phyloP scores from a whole-genome alignment of 1,140 invertebrate species.

The Heliconius himera region DNA sequence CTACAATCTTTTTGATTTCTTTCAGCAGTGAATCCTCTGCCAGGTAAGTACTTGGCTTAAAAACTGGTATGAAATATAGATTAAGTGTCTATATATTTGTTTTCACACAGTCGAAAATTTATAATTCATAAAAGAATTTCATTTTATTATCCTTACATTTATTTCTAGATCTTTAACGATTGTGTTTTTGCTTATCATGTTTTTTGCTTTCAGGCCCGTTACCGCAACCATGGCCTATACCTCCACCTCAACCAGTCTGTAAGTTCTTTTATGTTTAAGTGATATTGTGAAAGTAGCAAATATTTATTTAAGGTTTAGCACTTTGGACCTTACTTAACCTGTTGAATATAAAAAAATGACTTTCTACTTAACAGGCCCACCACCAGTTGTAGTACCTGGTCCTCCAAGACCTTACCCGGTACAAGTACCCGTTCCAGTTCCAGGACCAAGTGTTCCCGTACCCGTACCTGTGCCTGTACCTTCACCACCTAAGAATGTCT shows the following conservation, averaged over 20 bases:
- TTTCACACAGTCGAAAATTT: background rate
- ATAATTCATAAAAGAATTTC: background rate
- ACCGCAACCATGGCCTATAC: constrained; percentile 13
- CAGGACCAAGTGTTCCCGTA: constrained; percentile 56
- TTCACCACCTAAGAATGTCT: constrained; percentile 60
- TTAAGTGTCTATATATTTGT: background rate
- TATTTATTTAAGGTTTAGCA: background rate
- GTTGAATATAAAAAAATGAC: background rate
- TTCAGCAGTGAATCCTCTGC: background rate
- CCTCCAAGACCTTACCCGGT: constrained; percentile 63
- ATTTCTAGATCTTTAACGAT: background rate
- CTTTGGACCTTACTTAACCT: background rate
- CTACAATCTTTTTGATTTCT: constrained; percentile 3
- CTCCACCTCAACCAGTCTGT: constrained; percentile 34
- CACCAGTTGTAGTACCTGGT: constrained; percentile 61
- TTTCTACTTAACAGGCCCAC: constrained; percentile 48
- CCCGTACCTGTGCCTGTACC: constrained; percentile 65
- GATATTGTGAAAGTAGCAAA: background rate
- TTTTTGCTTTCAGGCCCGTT: constrained; percentile 6
- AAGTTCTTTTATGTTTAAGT: constrained; percentile 17
- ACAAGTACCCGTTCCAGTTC: constrained; percentile 63
- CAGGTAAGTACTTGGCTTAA: background rate
- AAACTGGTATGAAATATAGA: background rate
- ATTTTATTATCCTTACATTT: background rate
- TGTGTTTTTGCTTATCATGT: background rate